Percentiles rank a stretch among this genome's conserved stretches.
phyloP scores from a whole-genome alignment of 2,888 invertebrate species.

The Bibio marci region DNA sequence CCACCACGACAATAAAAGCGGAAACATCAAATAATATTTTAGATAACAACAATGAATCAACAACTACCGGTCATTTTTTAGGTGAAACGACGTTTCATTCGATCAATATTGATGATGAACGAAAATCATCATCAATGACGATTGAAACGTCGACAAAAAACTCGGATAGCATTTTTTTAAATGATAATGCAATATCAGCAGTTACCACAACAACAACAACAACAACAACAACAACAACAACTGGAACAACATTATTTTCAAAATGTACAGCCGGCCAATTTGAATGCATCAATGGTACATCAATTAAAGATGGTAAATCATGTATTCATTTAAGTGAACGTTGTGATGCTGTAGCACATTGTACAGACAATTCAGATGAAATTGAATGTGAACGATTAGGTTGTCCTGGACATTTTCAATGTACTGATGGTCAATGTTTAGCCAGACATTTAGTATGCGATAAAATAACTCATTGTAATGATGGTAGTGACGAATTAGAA shows the following conservation, averaged over 20 bases:
- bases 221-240: neutral
- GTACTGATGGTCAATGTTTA: conserved; percentile 38
- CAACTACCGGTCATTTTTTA: conserved; percentile 14
- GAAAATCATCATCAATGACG: neutral
- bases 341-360: conserved; percentile 42
- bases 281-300: conserved; percentile 39
- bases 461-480: conserved; percentile 37
- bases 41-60: neutral
- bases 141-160: neutral
- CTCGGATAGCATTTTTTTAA: neutral
- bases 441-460: conserved; percentile 42
- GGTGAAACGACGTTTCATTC: conserved; percentile 13
- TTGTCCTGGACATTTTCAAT: conserved; percentile 42
- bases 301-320: conserved; percentile 35
- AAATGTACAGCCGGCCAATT: conserved; percentile 39
- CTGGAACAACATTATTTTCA: conserved; percentile 20
- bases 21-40: neutral
- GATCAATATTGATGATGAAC: conserved; percentile 7
- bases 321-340: conserved; percentile 32
- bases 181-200: neutral
- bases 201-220: neutral
- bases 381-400: conserved; percentile 33
- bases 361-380: conserved; percentile 45
- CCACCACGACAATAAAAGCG: neutral
- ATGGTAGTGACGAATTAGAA: conserved; percentile 39